Percentiles rank a stretch among this genome's conserved stretches.
phyloP scores from a whole-genome alignment of 2,797 vertebrate genomes.

The Helostoma temminkii region DNA sequence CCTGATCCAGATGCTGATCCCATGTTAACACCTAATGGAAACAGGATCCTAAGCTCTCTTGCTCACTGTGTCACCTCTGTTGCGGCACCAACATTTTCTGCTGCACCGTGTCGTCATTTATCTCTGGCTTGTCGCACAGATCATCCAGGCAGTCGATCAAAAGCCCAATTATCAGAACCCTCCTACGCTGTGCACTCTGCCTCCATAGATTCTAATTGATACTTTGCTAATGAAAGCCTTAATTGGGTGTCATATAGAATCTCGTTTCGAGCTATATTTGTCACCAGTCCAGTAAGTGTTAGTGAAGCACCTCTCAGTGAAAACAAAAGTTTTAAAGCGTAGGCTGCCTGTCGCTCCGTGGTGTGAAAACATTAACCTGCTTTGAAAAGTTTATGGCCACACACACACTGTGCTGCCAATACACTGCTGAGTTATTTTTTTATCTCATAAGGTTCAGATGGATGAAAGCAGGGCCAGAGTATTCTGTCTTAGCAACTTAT shows the following conservation, averaged over 20 bases:
- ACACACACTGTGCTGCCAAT: neutral
- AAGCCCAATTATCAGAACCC: slow-evolving; percentile 26
- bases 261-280: neutral
- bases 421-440: too few species aligned
- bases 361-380: neutral
- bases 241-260: neutral
- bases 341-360: neutral
- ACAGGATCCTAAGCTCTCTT: neutral
- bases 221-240: slow-evolving; percentile 27
- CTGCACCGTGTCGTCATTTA: neutral
- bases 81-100: neutral
- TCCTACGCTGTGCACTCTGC: neutral
- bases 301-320: neutral
- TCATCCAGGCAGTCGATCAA: slow-evolving; percentile 10
- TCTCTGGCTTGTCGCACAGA: neutral
- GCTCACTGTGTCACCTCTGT: neutral
- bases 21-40: too few species aligned
- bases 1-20: too few species aligned
- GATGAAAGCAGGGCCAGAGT: too few species aligned
- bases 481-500: too few species aligned
- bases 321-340: neutral
- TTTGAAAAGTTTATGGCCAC: neutral
- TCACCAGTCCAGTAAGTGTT: neutral
- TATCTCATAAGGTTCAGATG: neutral
- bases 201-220: slow-evolving; percentile 18